These are phyloP conservation scores for Caligus rogercresseyi DNA, from an alignment of 1,140 invertebrate genomes.

Conservation along the genomic window DNA sequence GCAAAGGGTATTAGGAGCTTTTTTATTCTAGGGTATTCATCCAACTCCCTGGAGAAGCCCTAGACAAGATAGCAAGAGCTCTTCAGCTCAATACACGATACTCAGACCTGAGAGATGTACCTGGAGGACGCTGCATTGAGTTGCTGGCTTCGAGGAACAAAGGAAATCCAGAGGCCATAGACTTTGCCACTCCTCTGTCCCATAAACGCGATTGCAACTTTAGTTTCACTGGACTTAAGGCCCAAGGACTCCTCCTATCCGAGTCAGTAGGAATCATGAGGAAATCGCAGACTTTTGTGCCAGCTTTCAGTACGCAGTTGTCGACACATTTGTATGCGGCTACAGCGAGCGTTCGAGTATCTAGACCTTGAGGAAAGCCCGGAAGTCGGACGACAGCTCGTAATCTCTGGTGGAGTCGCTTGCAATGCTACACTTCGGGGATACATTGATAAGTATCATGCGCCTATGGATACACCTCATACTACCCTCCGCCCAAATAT, in stretches of 20 bases:
- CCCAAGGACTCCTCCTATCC: slow-evolving; percentile 34
- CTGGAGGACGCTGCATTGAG: slow-evolving; percentile 70
- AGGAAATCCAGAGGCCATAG: slow-evolving; percentile 48
- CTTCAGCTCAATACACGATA: slow-evolving; percentile 45
- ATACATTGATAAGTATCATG: slow-evolving; percentile 36
- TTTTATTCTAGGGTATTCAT: slow-evolving; percentile 50
- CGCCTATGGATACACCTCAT: neutral
- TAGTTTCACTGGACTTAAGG: slow-evolving; percentile 58
- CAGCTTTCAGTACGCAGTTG: slow-evolving; percentile 50
- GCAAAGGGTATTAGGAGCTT: slow-evolving; percentile 56
- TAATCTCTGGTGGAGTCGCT: slow-evolving; percentile 88
- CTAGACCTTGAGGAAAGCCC: slow-evolving; percentile 37
- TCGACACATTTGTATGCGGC: slow-evolving; percentile 56
- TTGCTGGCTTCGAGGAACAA: slow-evolving; percentile 45
- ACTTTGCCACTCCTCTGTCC: slow-evolving; percentile 42
- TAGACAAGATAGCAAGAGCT: slow-evolving; percentile 75
- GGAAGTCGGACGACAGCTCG: slow-evolving; percentile 31
- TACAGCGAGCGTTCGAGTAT: slow-evolving; percentile 63
- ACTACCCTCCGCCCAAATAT: slow-evolving; percentile 51
- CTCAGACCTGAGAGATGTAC: neutral
- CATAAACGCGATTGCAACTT: slow-evolving; percentile 52
- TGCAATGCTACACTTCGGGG: slow-evolving; percentile 65
- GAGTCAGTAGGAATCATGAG: slow-evolving; percentile 36
- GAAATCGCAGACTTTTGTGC: slow-evolving; percentile 1
- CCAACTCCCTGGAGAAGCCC: slow-evolving; percentile 73